Base-by-base conservation (phyloP, 2,797 vertebrate species). In the Artibeus lituratus region DNA sequence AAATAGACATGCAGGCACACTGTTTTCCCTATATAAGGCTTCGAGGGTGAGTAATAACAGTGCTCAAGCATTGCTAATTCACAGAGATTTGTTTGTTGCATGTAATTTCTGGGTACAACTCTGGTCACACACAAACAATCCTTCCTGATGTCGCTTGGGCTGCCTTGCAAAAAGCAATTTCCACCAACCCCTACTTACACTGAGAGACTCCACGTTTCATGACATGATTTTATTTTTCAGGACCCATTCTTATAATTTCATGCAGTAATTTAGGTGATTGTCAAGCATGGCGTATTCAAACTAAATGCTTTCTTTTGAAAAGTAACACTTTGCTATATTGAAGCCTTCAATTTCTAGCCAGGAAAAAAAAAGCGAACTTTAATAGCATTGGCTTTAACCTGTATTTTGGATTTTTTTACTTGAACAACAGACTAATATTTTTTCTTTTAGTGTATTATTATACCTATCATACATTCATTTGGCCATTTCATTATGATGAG, bases 211-310 rank as follows among this genome's bases (percentile, higher is more conserved):
- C 12, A 53, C 0, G 51, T 95, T 98, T 93, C 21, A 0, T 76
- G 94, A 94, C 67, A 91, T 0, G 92, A 53, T 92, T 96, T 95
- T 92, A 94, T 93, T 97, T 92, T 88, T 93, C 80, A 93, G 89
- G 86, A 76, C 85, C 93, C 95, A 96, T 65, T 96, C 76, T 95
- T 96, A 77, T 96, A 97, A 98, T 96, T 93, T 80, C 90, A 73
- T 90, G 37, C 92, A 94, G 93, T 97, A 97, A 98, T 98, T 98
- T 96, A 93, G 94, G 94, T 97, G 97, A 91, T 44, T 93, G 80
- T 70, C 86, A 91, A 85, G 73, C 72, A 51, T 26, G 10, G 29
- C 62, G 10, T 85, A 94, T 76, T 93, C 65, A 94, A 91, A 72
- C 42, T 37, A 51, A 93, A 78, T 22, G 51, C 35, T 93, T 92